Evolutionary conservation across 2,888 invertebrate species (phyloP), one percentile per base, ranked within the genome.

Genomic region (Amblyteles armatorius): DNA sequence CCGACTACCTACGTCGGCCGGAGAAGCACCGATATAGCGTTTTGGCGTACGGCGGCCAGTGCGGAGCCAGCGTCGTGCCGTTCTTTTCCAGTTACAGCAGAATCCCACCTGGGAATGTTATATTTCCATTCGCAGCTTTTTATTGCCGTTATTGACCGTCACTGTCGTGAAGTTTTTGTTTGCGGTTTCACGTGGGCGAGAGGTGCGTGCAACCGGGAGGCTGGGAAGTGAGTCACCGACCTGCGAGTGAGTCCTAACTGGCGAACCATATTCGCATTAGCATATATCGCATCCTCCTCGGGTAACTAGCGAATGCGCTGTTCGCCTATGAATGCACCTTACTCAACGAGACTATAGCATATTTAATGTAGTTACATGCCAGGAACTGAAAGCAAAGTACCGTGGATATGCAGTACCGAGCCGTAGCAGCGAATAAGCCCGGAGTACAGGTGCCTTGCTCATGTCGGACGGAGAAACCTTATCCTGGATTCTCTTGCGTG

Each of bases 241-340:
- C 71, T 82, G 85, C 9, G n/a, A 69, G n/a, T 40, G n/a, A 29
- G n/a, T 50, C 48, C 60, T 16, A n/a, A n/a, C 16, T 33, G 40
- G 60, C 36, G 83, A 55, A 78, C 87, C 86, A 88, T 88, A 90
- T 88, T 89, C 85, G 80, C 86, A 90, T 91, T 88, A 86, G 85
- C 89, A 87, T 89, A 57, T 57, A 26, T 57, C 85, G 72, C 57
- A 84, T 84, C 82, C 82, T 79, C 68, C 50, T 68, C 73, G 82
- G 26, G 68, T 63, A 65, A 33, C 52, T 79, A 57, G 48, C 19
- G 22, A 13, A n/a, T 48, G 36, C 52, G 26, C 19, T 68, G 11
- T 44, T 67, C 52, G 33, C 82, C 22, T 11, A 52, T 63, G 65
- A 26, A 67, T 57, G 48, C 50, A 22, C 71, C 16, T 68, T 77